These are phyloP conservation scores for Actenoides lindsayi DNA, from an alignment of 2,113 vertebrate genomes.

Conservation along the genomic window DNA sequence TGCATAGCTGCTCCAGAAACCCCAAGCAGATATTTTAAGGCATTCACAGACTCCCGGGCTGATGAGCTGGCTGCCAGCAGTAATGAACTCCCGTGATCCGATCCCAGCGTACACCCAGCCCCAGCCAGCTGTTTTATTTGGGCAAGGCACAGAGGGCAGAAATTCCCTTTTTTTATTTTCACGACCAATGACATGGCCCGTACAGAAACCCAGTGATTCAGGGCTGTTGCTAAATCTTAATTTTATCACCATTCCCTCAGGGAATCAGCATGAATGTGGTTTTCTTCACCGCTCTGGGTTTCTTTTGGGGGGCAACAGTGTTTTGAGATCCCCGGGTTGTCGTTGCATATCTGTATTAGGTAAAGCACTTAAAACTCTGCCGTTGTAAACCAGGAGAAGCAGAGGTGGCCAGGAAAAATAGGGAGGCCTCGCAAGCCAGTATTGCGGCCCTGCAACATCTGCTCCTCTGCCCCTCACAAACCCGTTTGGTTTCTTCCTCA, in stretches of 20 bases:
- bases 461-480: not conserved
- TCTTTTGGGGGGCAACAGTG: not conserved
- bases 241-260: not conserved
- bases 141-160: not conserved
- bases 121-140: not conserved
- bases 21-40: constrained; percentile 11
- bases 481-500: not conserved
- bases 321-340: not conserved
- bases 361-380: not conserved
- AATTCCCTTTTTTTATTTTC: not conserved
- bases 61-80: constrained; percentile 15
- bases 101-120: not conserved
- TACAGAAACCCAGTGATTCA: accelerated
- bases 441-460: not conserved
- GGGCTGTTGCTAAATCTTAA: not conserved
- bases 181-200: not conserved
- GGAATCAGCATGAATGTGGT: accelerated
- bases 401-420: not conserved
- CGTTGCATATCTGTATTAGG: not conserved
- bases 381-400: not conserved
- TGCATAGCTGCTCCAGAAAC: not conserved
- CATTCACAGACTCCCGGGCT: not conserved
- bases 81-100: not conserved
- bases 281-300: not conserved
- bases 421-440: not conserved